Evolutionary conservation across 2,888 invertebrate species (phyloP), one percentile per base, ranked within the genome.

Genomic region (Hermaeophaga mercurialis): DNA sequence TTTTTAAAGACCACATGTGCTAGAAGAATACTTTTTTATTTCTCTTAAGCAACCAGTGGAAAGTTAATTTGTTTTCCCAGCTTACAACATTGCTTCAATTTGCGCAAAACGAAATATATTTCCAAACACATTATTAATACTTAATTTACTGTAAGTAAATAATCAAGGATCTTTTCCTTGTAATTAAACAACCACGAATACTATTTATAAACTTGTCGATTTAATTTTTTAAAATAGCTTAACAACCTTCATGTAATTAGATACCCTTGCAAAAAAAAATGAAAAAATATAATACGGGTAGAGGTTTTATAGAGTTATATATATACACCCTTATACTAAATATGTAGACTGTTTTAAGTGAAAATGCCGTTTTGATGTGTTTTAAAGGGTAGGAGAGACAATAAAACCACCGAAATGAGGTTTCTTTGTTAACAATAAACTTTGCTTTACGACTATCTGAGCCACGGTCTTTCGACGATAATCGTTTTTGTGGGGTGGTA

Each of bases 381-480:
- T 28, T 9, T 39, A n/a, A 39, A 49, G 49, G 49, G 49, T 24
- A 15, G 17, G 3, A 2, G 15, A 19, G 15, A 39, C 28, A 49
- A 26, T 39, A 49, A 28, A 49, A 22, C 28, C 39, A 28, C 39
- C 38, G 39, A 48, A 48, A 49, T 24, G n/a, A 38, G 17, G 24
- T 39, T 15, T 14, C 28, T 28, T 38, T 39, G 39, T 49, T 38
- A 26, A 41, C 49, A 26, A 49, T 49, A 39, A 49, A 49, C 38
- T 39, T 49, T 39, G 39, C 28, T 49, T 49, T 49, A 49, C 39
- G 49, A 49, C 39, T 3, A 38, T 26, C 15, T 12, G 49, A 49
- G 39, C 39, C 49, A 49, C 28, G 49, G 49, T 28, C 41, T 41
- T 22, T 11, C n/a, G 24, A 24, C 49, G 28, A 17, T 39, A 39